Evolutionary conservation across 2,888 invertebrate genomes (phyloP).

Genomic region (Elegia similella): DNA sequence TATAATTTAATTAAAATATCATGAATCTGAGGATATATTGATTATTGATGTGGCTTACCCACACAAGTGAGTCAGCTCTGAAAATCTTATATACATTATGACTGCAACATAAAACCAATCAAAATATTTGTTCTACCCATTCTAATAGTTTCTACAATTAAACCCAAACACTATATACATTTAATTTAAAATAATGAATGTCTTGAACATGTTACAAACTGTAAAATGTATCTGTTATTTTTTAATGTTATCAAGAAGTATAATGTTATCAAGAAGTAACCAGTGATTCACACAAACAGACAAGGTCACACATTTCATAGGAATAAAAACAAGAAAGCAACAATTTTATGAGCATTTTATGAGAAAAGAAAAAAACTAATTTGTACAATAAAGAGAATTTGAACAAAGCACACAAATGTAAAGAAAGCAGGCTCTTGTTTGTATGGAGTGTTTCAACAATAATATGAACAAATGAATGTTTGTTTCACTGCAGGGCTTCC

Average conservation of each 20-base stretch:
- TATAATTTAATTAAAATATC: too few relatives aligned
- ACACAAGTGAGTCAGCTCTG: too few relatives aligned
- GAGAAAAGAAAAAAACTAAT: background rate
- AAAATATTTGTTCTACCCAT: too few relatives aligned
- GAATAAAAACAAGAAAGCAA: background rate
- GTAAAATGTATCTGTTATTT: background rate
- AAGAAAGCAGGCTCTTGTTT: background rate
- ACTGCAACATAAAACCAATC: too few relatives aligned
- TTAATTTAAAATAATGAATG: too few relatives aligned
- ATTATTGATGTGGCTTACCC: too few relatives aligned
- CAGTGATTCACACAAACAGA: background rate
- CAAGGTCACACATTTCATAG: background rate
- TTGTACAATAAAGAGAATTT: background rate
- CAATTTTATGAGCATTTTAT: background rate
- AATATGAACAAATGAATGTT: background rate
- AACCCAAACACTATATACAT: too few relatives aligned
- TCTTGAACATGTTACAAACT: background rate
- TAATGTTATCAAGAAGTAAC: background rate
- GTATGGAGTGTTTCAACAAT: background rate
- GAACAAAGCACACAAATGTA: background rate
- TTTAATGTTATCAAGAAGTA: background rate
- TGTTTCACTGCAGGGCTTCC: background rate
- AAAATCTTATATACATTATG: too few relatives aligned
- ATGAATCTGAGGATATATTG: too few relatives aligned
- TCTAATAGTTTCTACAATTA: too few relatives aligned